phyloP scores from a whole-genome alignment of 2,888 invertebrate species.

The Cataglyphis livida region DNA sequence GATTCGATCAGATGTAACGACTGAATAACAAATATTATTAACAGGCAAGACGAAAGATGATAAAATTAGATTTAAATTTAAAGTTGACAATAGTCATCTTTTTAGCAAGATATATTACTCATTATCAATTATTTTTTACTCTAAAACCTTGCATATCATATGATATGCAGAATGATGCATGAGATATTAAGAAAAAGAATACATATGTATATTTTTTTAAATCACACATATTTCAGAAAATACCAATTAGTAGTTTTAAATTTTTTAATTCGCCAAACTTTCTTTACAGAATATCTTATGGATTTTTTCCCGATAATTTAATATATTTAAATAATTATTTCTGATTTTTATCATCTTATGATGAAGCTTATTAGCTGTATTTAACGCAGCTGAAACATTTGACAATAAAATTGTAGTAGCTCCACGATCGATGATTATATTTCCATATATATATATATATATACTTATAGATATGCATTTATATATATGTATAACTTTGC shows the following conservation, averaged over 20 bases:
- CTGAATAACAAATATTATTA: neutral
- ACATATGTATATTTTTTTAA: neutral
- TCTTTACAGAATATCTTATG: neutral
- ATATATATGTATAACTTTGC: neutral
- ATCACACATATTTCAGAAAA: neutral
- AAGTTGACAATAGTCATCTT: neutral
- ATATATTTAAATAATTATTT: neutral
- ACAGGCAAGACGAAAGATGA: neutral
- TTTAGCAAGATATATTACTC: neutral
- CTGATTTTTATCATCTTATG: neutral
- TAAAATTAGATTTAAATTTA: neutral
- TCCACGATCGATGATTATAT: neutral
- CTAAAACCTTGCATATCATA: neutral
- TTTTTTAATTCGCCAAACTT: neutral
- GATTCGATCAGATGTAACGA: neutral
- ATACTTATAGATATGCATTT: neutral
- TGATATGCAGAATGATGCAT: neutral
- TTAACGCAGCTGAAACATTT: neutral
- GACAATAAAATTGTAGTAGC: constrained; percentile 11
- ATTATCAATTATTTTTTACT: neutral
- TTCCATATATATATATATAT: neutral
- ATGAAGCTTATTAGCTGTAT: neutral
- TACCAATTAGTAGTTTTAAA: neutral
- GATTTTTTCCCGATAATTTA: neutral
- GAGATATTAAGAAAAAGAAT: neutral